A percentile compares a stretch with the other conserved stretches of the same genome.
phyloP scores from a whole-genome alignment of 64 coral and sea anemone genomes.

The Stylophora pistillata region DNA sequence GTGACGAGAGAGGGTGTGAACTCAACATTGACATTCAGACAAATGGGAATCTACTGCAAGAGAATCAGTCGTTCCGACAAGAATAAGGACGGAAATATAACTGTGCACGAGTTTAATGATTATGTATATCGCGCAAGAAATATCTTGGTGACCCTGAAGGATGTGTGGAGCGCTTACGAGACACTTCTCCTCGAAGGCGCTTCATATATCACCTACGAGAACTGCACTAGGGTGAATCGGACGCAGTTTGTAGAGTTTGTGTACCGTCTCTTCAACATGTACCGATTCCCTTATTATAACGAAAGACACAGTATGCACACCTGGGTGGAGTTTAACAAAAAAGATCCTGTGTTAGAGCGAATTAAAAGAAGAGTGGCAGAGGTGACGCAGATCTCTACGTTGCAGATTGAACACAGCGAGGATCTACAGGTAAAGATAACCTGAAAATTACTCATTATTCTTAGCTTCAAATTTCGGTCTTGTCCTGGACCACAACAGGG shows the following conservation, averaged over 20 bases:
- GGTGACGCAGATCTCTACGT: slow-evolving; percentile 22
- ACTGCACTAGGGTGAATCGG: slow-evolving; percentile 18
- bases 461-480: too few relatives aligned
- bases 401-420: slow-evolving; percentile 39
- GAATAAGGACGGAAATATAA: slow-evolving; percentile 15
- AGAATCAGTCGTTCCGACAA: slow-evolving; percentile 9
- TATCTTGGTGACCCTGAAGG: neutral
- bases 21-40: neutral
- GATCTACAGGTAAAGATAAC: slow-evolving; percentile 30
- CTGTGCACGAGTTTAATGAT: slow-evolving; percentile 19
- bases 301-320: slow-evolving; percentile 22
- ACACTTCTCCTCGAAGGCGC: slow-evolving; percentile 17
- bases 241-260: slow-evolving; percentile 26
- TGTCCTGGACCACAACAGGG: neutral
- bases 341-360: slow-evolving; percentile 10
- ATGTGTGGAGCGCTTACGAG: slow-evolving; percentile 21
- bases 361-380: slow-evolving; percentile 19
- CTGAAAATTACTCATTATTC: too few relatives aligned
- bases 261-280: slow-evolving; percentile 24
- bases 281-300: neutral
- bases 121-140: neutral
- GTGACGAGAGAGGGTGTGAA: neutral
- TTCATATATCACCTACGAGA: neutral
- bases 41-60: neutral
- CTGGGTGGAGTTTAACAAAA: slow-evolving; percentile 24